These are phyloP conservation scores for Cygnus olor DNA, from an alignment of 2,797 vertebrate species.

Conservation along the genomic window DNA sequence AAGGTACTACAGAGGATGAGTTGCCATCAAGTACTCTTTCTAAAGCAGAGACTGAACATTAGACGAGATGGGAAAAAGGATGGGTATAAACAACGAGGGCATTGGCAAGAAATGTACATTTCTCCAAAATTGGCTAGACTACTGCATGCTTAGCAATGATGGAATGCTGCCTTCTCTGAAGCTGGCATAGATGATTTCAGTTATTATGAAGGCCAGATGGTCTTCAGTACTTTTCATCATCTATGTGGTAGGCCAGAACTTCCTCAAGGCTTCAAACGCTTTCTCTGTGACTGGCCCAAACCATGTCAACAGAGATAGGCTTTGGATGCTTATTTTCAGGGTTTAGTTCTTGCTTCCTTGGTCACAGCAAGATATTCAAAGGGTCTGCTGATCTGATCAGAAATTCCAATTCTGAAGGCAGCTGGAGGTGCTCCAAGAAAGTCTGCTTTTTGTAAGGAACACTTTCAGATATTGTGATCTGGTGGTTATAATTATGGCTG, in stretches of 20 bases:
- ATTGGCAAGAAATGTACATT: background rate
- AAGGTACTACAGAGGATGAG: background rate
- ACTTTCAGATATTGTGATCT: background rate
- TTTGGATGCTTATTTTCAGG: background rate
- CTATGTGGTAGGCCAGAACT: constrained; percentile 27
- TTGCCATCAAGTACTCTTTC: background rate
- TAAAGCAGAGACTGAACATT: background rate
- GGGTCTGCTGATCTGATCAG: background rate
- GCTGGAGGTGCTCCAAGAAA: background rate
- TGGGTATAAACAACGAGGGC: background rate
- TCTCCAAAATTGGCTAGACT: background rate
- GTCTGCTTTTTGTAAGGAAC: background rate
- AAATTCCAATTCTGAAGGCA: background rate
- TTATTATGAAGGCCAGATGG: constrained; percentile 47
- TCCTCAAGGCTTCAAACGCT: constrained; percentile 26
- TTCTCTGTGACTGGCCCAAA: constrained; percentile 9
- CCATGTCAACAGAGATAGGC: background rate
- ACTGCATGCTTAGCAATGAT: constrained; percentile 1
- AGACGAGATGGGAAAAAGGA: background rate
- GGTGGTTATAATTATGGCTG: background rate
- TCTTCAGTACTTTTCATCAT: constrained; percentile 49
- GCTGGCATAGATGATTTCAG: constrained; percentile 44
- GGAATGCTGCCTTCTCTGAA: constrained; percentile 31
- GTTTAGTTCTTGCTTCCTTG: background rate
- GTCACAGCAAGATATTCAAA: background rate